phyloP scores from a whole-genome alignment of 2,113 vertebrate species.

The Sterna hirundo region DNA sequence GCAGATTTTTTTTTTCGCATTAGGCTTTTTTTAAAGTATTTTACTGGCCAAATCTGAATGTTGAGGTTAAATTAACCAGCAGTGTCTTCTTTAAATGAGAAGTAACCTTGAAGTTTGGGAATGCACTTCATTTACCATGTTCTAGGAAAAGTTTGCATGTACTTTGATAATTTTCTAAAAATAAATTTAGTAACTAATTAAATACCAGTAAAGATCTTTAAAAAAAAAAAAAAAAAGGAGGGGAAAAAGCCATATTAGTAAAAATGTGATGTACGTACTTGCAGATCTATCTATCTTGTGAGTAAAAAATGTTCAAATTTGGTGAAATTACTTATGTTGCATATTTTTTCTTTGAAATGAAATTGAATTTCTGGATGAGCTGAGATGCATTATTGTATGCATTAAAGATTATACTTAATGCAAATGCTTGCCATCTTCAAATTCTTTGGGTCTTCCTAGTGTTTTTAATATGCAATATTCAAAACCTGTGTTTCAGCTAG shows the following conservation, averaged over 20 bases:
- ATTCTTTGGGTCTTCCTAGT: conserved; percentile 43
- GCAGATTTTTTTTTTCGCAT: neutral
- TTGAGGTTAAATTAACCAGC: conserved; percentile 51
- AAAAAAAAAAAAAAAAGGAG: conserved; percentile 29
- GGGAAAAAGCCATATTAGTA: conserved; percentile 81
- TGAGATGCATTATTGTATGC: conserved; percentile 48
- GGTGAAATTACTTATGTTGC: conserved; percentile 37
- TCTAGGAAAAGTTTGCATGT: conserved; percentile 54
- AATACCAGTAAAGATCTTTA: conserved; percentile 55
- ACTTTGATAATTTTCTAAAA: conserved; percentile 62
- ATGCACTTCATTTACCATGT: conserved; percentile 19
- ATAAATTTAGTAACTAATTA: conserved; percentile 63
- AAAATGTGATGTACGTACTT: conserved; percentile 65
- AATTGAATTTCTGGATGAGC: conserved; percentile 36
- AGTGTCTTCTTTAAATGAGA: conserved; percentile 33
- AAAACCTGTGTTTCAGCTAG: conserved; percentile 54
- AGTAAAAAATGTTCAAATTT: conserved; percentile 60
- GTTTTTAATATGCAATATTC: conserved; percentile 45
- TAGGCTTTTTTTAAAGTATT: neutral
- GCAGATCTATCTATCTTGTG: conserved; percentile 58
- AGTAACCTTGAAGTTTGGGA: conserved; percentile 1
- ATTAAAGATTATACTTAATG: conserved; percentile 63
- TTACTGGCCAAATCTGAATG: neutral
- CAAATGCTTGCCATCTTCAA: conserved; percentile 63
- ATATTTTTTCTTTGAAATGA: conserved; percentile 36